Conservation (phyloP, 2,113 vertebrate genomes). For the Cyanoliseus patagonus region DNA sequence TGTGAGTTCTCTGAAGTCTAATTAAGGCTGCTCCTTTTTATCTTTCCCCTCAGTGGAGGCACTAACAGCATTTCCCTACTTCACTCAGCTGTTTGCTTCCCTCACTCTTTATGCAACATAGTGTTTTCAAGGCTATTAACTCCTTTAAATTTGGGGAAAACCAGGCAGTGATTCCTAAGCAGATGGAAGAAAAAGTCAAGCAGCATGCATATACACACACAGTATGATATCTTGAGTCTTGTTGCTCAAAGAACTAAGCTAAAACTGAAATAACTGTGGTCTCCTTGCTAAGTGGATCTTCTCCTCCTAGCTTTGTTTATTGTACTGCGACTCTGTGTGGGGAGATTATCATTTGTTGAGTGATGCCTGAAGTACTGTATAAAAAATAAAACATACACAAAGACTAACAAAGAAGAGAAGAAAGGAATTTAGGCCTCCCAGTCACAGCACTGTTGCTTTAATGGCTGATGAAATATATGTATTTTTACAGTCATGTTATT, state of each 20-base stretch:
- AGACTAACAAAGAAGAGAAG: conserved; percentile 9
- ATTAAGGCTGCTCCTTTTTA: background rate
- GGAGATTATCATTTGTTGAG: conserved; percentile 36
- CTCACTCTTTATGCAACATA: background rate
- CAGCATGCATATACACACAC: background rate
- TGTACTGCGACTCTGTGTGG: background rate
- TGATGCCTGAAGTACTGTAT: conserved; percentile 36
- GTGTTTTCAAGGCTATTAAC: background rate
- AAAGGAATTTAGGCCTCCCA: conserved; percentile 24
- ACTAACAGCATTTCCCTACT: background rate
- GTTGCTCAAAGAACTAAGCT: background rate
- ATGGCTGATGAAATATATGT: background rate
- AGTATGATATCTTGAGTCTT: background rate
- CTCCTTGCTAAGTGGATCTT: conserved; percentile 17
- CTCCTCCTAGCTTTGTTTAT: conserved; percentile 21
- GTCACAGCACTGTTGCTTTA: background rate
- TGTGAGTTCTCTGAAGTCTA: background rate
- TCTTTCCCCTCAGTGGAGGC: background rate
- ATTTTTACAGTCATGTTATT: background rate
- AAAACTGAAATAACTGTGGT: background rate
- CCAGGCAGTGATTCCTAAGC: background rate
- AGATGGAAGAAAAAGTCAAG: background rate
- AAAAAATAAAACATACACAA: conserved; percentile 18
- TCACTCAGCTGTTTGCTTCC: background rate
- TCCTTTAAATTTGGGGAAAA: background rate